Evolutionary conservation across 2,888 invertebrate species (phyloP).

Genomic region (Dynastes hyllus): DNA sequence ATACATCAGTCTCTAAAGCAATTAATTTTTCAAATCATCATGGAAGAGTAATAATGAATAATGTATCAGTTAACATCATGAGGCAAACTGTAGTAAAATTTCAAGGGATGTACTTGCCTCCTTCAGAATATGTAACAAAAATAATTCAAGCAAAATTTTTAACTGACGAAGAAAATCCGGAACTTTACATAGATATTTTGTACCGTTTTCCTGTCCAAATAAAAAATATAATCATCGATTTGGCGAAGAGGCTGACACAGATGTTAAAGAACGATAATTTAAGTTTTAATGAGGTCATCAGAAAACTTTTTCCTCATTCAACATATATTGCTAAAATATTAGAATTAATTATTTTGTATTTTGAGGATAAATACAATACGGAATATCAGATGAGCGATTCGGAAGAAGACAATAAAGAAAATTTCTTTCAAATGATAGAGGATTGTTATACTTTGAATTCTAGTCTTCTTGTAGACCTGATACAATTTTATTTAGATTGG

Average conservation of each 20-base stretch:
- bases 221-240: conserved; percentile 41
- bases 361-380: conserved; percentile 39
- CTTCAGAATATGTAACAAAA: conserved; percentile 39
- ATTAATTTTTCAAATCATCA: conserved; percentile 40
- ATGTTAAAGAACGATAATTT: conserved; percentile 38
- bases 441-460: conserved; percentile 32
- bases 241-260: conserved; percentile 30
- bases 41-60: conserved; percentile 37
- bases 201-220: conserved; percentile 31
- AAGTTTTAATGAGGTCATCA: conserved; percentile 24
- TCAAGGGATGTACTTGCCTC: conserved; percentile 49
- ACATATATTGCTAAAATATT: conserved; percentile 44
- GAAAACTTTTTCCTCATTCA: conserved; percentile 49
- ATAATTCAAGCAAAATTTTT: conserved; percentile 45
- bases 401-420: conserved; percentile 29
- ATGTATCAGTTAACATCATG: conserved; percentile 46
- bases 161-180: conserved; percentile 47
- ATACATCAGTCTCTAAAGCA: conserved; percentile 17
- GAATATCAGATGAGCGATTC: conserved; percentile 14
- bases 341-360: conserved; percentile 43
- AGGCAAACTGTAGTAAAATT: conserved; percentile 47
- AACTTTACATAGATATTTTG: conserved; percentile 42
- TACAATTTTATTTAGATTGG: conserved; percentile 55
- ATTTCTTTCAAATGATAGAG: conserved; percentile 37
- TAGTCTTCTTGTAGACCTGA: conserved; percentile 56